Evolutionary conservation across 2,113 vertebrate species (phyloP), one percentile per base, ranked within the genome.

Genomic region (Sus scrofa): DNA sequence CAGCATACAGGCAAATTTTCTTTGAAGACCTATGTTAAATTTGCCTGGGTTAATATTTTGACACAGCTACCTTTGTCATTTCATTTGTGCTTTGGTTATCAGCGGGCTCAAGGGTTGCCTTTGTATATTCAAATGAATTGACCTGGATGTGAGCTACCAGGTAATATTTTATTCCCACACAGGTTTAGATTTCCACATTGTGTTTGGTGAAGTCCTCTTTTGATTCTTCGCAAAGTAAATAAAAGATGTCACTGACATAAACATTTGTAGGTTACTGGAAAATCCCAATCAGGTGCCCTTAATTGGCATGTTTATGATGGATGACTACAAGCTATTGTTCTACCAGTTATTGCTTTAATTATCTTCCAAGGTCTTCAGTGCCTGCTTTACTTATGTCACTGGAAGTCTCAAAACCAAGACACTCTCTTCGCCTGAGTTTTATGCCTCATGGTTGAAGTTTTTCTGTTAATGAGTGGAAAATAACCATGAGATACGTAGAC

Each of bases 331-430:
- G n/a, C 56, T 92, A 14, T 87, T 96, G 58, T 94, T 94, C n/a
- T 75, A 54, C 65, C 63, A 71, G 3, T 82, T 90, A 74, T 18
- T 91, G 78, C 52, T 96, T 93, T 94, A 79, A 90, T 90, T 83
- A 75, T 63, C 58, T 96, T 88, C 82, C 32, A 90, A 8, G 60
- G 63, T 94, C 82, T 91, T 91, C 52, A 93, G 56, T 93, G 86
- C 62, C 86, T 89, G 54, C 73, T 86, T 97, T 89, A 68, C 63
- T 94, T 94, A 27, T 27, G 30, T 94, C 63, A 85, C 71, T 93
- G 71, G 92, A 91, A 82, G 92, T 92, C 90, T 92, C 85, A 77
- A 97, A 94, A 58, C 82, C 79, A 91, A 92, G 73, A 89, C n/a
- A 54, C 9, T 86, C 32, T 81, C 24, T 92, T 96, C 30, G 63